These are phyloP conservation scores for Scaptodrosophila latifasciaeformis DNA, from an alignment of 2,888 invertebrate species.

Conservation along the genomic window DNA sequence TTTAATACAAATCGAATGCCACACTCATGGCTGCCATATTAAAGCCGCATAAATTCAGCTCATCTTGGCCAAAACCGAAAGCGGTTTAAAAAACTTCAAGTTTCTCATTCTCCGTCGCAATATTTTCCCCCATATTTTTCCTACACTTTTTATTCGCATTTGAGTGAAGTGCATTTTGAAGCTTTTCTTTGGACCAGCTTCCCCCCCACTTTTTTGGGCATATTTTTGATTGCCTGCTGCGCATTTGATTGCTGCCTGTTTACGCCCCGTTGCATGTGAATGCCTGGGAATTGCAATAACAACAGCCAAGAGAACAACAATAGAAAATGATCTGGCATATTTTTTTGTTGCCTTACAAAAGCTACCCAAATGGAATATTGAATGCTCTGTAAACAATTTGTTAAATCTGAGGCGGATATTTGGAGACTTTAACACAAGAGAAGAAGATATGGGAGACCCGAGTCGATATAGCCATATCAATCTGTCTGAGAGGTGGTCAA, in stretches of 20 bases:
- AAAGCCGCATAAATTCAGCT: too few relatives aligned
- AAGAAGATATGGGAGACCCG: too few relatives aligned
- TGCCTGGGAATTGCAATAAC: slow-evolving; percentile 43
- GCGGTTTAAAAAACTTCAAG: too few relatives aligned
- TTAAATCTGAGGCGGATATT: too few relatives aligned
- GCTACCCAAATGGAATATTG: too few relatives aligned
- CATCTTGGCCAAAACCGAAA: too few relatives aligned
- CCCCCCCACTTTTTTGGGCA: background rate
- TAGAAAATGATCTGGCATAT: slow-evolving; percentile 8
- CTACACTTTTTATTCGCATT: slow-evolving; percentile 12
- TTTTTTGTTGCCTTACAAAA: background rate
- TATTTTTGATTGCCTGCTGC: slow-evolving; percentile 24
- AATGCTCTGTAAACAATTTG: background rate
- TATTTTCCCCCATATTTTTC: too few relatives aligned
- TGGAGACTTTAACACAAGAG: too few relatives aligned
- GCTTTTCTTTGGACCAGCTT: background rate
- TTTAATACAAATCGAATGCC: slow-evolving; percentile 39
- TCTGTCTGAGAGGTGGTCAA: too few relatives aligned
- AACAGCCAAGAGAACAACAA: slow-evolving; percentile 24
- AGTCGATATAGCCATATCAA: too few relatives aligned
- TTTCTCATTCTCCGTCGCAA: too few relatives aligned
- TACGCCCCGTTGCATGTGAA: slow-evolving; percentile 57
- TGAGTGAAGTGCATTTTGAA: slow-evolving; percentile 51
- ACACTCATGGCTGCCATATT: background rate
- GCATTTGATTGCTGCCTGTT: slow-evolving; percentile 33